Evolutionary conservation across 2,888 invertebrate genomes (phyloP), one percentile per base, ranked within the genome.

Genomic region (Crepidodera aurea): DNA sequence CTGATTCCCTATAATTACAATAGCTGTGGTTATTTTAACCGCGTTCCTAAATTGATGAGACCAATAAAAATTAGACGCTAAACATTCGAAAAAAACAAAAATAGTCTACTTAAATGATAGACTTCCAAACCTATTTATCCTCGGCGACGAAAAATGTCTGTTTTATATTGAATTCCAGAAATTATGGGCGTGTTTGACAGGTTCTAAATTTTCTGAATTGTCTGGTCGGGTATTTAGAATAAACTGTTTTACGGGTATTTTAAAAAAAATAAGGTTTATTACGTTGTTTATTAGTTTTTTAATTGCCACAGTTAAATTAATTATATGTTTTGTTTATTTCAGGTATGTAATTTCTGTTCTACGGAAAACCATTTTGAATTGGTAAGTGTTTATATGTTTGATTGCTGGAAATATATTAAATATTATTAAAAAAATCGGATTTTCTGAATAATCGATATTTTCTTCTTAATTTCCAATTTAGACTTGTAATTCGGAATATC

Each of bases 61-160:
- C 42, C 42, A 42, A 42, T 42, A 42, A 42, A 42, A 16, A 42
- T 6, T 6, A 42, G 42, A 42, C 42, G 16, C 42, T 42, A 42
- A 42, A 42, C 42, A 42, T 42, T 42, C 10, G 16, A n/a, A 15
- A 8, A 19, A 42, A 18, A 42, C 13, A 6, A 42, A 42, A 42
- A 42, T 42, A 42, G 42, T 19, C 42, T 18, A 42, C 42, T 15
- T 42, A 42, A 42, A 16, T 42, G 42, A 42, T 42, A 42, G 42
- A 42, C 42, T 42, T 42, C 42, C 42, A 15, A 18, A 42, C 15
- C 42, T 42, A 42, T 42, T 42, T 18, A 42, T 42, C 18, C 7
- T 19, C 10, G 1, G 40, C 13, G 40, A 42, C 42, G 42, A 42
- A 19, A 42, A 42, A 42, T 12, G 18, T 6, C 42, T 13, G 42